Percentiles rank a stretch among this genome's conserved stretches.
These are phyloP conservation scores for Carcinoscorpius rotundicauda DNA, from an alignment of 1,140 invertebrate species.

Conservation along the genomic window DNA sequence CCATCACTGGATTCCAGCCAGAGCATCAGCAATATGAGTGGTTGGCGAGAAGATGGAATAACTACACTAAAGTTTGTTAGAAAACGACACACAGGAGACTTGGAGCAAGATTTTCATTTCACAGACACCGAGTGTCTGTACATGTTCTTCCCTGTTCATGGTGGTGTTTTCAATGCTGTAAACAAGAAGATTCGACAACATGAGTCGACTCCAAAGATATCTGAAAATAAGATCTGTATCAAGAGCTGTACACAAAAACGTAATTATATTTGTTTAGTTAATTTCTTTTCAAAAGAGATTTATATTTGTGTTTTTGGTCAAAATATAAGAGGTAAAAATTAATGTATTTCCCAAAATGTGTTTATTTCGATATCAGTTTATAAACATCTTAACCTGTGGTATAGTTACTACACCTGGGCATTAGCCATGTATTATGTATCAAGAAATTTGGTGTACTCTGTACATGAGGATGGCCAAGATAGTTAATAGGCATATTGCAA, in stretches of 20 bases:
- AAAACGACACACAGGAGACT: conserved; percentile 60
- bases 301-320: too few species aligned
- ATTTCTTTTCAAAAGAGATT: too few species aligned
- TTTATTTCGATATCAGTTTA: too few species aligned
- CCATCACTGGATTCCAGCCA: conserved; percentile 61
- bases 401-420: too few species aligned
- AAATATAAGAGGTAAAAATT: too few species aligned
- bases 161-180: conserved; percentile 65
- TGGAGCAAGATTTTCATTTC: conserved; percentile 60
- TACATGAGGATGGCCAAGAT: too few species aligned
- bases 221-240: conserved; percentile 67
- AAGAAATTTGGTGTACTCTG: too few species aligned
- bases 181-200: conserved; percentile 80
- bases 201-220: conserved; percentile 57
- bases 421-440: too few species aligned
- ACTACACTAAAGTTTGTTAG: conserved; percentile 67
- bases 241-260: conserved; percentile 20
- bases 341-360: too few species aligned
- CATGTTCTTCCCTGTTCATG: conserved; percentile 69
- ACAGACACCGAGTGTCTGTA: conserved; percentile 64
- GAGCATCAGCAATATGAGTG: conserved; percentile 56
- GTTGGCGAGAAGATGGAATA: conserved; percentile 56
- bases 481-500: too few species aligned
- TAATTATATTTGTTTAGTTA: not conserved
- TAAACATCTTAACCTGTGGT: too few species aligned